Percentiles rank a stretch among this genome's conserved stretches.
These are phyloP conservation scores for Paracanthobrama guichenoti DNA, from an alignment of 2,113 vertebrate genomes.

Conservation along the genomic window DNA sequence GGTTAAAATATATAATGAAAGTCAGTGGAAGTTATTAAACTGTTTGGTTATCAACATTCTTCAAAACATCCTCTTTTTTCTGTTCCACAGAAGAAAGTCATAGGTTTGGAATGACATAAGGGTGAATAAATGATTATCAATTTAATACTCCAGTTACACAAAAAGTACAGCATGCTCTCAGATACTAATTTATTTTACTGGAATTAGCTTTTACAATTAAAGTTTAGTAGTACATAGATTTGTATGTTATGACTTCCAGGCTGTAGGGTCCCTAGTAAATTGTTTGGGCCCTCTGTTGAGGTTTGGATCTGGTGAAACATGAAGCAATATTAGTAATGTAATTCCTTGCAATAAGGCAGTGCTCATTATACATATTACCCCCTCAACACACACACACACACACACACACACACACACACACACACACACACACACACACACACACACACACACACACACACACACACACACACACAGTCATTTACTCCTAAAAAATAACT, in stretches of 20 bases:
- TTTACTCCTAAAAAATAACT: no score
- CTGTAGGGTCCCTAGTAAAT: not conserved
- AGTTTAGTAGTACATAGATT: not conserved
- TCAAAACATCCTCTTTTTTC: no score
- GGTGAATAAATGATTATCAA: no score
- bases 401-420: not conserved
- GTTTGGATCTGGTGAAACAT: constrained; percentile 14
- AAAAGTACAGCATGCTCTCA: not conserved
- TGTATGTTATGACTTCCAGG: not conserved
- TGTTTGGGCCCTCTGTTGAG: not conserved
- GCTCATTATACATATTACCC: constrained; percentile 6
- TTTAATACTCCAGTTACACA: not conserved
- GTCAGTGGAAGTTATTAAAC: no score
- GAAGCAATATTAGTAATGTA: constrained; percentile 27
- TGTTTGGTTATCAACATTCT: no score
- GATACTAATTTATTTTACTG: not conserved
- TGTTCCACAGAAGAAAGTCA: no score
- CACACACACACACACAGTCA: not conserved
- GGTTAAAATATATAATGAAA: no score
- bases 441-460: not conserved
- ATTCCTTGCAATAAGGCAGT: not conserved
- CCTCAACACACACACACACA: not conserved
- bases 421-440: not conserved
- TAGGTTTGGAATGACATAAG: no score
- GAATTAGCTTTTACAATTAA: not conserved